Evolutionary conservation across 2,797 vertebrate genomes (phyloP).

Genomic region (Phataginus tetradactyla): DNA sequence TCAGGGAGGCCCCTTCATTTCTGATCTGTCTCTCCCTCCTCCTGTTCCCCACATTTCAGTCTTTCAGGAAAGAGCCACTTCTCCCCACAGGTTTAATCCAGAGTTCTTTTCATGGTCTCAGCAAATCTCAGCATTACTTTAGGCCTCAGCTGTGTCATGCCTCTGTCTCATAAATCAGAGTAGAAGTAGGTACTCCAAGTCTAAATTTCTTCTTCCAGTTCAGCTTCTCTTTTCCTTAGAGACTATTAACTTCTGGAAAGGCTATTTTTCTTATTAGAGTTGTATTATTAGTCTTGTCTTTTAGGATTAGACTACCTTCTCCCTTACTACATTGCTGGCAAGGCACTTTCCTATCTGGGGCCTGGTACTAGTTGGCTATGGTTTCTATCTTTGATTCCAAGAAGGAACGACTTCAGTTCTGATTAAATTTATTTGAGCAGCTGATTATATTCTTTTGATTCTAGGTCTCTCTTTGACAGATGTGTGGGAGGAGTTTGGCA

Average conservation of each 20-base stretch:
- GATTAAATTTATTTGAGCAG: conserved; percentile 41
- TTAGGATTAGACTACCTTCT: not conserved
- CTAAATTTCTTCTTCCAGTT: not conserved
- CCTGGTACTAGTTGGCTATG: not conserved
- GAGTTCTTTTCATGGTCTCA: not conserved
- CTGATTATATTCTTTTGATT: conserved; percentile 60
- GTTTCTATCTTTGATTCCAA: conserved; percentile 34
- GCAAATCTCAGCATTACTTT: not conserved
- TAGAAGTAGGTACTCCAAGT: not conserved
- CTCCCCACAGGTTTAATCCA: not conserved
- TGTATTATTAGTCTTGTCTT: not conserved
- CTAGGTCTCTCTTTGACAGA: conserved; percentile 23
- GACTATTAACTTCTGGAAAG: not conserved
- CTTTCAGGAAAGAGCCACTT: not conserved
- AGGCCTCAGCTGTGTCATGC: not conserved
- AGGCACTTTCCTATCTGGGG: not conserved
- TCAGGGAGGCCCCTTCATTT: not conserved
- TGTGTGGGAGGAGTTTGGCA: conserved; percentile 37
- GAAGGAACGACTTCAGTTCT: conserved; percentile 35
- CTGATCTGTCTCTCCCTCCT: not conserved
- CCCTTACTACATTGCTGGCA: not conserved
- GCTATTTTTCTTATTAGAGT: not conserved
- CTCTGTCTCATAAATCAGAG: not conserved
- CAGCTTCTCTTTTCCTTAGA: not conserved
- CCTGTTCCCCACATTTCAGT: not conserved